phyloP scores from a whole-genome alignment of 1,140 invertebrate species.

The Aphaenogaster ashmeadi region DNA sequence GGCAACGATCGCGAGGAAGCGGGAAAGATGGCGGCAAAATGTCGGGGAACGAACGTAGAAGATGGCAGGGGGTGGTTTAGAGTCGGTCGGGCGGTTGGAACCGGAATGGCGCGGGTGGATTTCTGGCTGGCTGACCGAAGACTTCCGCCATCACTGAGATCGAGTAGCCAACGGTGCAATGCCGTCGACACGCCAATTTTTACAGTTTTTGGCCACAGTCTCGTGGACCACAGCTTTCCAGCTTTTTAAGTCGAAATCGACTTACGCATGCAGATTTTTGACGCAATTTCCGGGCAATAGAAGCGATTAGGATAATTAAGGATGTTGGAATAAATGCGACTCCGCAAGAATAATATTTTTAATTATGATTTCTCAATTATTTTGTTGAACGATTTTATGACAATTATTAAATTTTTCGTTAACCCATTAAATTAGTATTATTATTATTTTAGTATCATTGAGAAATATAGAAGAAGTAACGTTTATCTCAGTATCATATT shows the following conservation, averaged over 20 bases:
- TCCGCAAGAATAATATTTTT: not conserved
- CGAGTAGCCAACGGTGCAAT: conserved; percentile 51
- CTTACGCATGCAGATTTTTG: not conserved
- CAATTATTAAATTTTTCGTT: not conserved
- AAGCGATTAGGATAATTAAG: not conserved
- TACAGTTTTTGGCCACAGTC: not conserved
- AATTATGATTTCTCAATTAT: conserved; percentile 4
- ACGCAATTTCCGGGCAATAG: not conserved
- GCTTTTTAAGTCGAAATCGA: not conserved
- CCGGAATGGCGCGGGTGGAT: conserved; percentile 30
- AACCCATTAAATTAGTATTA: not conserved
- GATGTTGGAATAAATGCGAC: not conserved
- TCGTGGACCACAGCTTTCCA: not conserved
- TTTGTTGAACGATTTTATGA: not conserved
- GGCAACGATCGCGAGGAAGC: not conserved
- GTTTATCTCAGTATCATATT: not conserved
- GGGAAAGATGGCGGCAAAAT: not conserved
- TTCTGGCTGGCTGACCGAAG: conserved; percentile 51
- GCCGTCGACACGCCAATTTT: not conserved
- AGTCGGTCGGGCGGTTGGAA: not conserved
- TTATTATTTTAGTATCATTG: not conserved
- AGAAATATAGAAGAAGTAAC: not conserved
- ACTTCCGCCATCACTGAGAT: conserved; percentile 40
- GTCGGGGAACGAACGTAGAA: not conserved
- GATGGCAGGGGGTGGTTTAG: not conserved